These are phyloP conservation scores for Dicentrarchus labrax DNA, from an alignment of 2,113 vertebrate genomes.

Conservation along the genomic window DNA sequence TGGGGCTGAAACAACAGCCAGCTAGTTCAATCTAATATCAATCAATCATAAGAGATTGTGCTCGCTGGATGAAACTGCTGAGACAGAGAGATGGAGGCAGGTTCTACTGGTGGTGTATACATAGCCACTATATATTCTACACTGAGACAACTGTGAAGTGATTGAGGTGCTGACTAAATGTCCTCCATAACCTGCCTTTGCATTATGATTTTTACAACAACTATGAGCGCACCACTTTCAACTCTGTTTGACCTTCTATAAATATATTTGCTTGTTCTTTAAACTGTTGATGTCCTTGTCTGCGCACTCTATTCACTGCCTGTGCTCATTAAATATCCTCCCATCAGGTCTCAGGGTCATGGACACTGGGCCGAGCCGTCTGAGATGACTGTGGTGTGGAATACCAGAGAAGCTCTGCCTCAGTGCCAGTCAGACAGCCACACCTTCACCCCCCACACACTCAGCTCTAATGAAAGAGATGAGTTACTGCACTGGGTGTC, in stretches of 20 bases:
- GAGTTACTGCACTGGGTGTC: slow-evolving; percentile 62
- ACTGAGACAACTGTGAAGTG: slow-evolving; percentile 19
- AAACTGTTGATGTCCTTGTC: slow-evolving; percentile 44
- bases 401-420: slow-evolving; percentile 37
- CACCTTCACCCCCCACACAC: slow-evolving; percentile 14
- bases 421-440: slow-evolving; percentile 22
- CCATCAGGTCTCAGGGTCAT: slow-evolving; percentile 43
- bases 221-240: slow-evolving; percentile 18
- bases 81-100: slow-evolving; percentile 41
- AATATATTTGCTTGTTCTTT: slow-evolving; percentile 35
- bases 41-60: slow-evolving; percentile 72
- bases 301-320: slow-evolving; percentile 16
- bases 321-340: slow-evolving; percentile 51
- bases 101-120: slow-evolving; percentile 9
- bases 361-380: slow-evolving; percentile 25
- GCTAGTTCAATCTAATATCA: slow-evolving; percentile 75
- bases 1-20: slow-evolving; percentile 79
- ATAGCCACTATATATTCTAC: background rate
- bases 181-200: slow-evolving; percentile 4
- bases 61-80: slow-evolving; percentile 65
- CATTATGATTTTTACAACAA: slow-evolving; percentile 8
- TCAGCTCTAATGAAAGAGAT: slow-evolving; percentile 72
- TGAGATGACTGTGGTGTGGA: slow-evolving; percentile 35
- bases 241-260: slow-evolving; percentile 46
- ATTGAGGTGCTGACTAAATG: slow-evolving; percentile 20